Evolutionary conservation across 1,140 invertebrate species (phyloP).

Genomic region (Ephestia elutella): DNA sequence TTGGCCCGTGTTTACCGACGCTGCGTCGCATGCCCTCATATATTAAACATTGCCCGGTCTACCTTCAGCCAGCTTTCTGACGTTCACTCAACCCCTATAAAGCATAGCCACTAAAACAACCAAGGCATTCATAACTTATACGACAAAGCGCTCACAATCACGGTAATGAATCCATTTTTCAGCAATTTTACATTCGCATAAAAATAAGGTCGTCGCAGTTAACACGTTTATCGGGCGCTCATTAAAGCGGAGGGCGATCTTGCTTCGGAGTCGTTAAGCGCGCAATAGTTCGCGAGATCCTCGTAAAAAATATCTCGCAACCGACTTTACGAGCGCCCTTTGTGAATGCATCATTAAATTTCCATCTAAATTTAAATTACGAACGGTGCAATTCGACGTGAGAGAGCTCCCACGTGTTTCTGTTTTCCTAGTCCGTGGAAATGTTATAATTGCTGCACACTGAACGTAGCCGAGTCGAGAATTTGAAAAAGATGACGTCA

Average conservation of each 20-base stretch:
- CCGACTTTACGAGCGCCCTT: slow-evolving; percentile 73
- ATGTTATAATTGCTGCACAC: slow-evolving; percentile 74
- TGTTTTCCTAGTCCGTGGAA: slow-evolving; percentile 72
- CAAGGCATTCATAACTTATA: neutral
- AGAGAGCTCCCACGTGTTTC: slow-evolving; percentile 67
- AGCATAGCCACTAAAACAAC: slow-evolving; percentile 4
- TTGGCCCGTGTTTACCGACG: slow-evolving; percentile 58
- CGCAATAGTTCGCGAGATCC: slow-evolving; percentile 74
- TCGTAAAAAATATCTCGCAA: slow-evolving; percentile 74
- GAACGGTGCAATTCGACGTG: slow-evolving; percentile 65
- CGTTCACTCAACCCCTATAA: slow-evolving; percentile 16
- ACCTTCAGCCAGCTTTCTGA: slow-evolving; percentile 37
- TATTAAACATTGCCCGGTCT: slow-evolving; percentile 66
- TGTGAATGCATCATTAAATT: slow-evolving; percentile 74
- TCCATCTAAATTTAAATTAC: slow-evolving; percentile 75
- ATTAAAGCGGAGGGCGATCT: slow-evolving; percentile 72
- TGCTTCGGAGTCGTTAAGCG: slow-evolving; percentile 73
- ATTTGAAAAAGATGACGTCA: slow-evolving; percentile 74
- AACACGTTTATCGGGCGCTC: slow-evolving; percentile 73
- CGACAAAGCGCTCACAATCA: slow-evolving; percentile 23
- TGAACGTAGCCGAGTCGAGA: slow-evolving; percentile 68
- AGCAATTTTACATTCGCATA: slow-evolving; percentile 69
- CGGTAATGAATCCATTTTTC: slow-evolving; percentile 67
- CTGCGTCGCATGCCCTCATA: slow-evolving; percentile 70
- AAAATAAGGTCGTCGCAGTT: slow-evolving; percentile 74